Conservation (phyloP, 2,888 invertebrate species). For the Incurvaria masculella region DNA sequence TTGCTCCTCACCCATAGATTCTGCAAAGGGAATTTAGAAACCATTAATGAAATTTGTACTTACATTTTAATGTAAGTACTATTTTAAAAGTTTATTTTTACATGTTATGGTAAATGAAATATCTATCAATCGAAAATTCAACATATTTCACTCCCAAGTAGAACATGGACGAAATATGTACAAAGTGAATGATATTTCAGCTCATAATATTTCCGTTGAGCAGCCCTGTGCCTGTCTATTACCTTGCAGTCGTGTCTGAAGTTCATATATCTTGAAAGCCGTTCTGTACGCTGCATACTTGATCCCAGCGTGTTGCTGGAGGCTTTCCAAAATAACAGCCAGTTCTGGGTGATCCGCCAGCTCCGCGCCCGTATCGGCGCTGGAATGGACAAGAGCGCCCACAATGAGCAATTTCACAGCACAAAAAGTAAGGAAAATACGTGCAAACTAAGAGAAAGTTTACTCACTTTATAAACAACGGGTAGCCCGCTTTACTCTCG, state of each 20-base stretch:
- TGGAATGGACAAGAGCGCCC: slow-evolving; percentile 30
- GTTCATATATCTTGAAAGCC: slow-evolving; percentile 61
- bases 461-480: slow-evolving; percentile 57
- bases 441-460: slow-evolving; percentile 16
- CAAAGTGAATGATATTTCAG: no score
- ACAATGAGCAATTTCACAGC: slow-evolving; percentile 2
- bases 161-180: no score
- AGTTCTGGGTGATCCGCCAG: slow-evolving; percentile 62
- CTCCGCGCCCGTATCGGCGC: slow-evolving; percentile 45
- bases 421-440: background rate
- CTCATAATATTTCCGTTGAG: no score
- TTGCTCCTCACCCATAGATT: no score
- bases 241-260: slow-evolving; percentile 61
- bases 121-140: no score
- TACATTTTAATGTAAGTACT: no score
- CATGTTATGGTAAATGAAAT: no score
- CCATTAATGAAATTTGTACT: no score
- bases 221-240: slow-evolving; percentile 10
- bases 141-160: no score
- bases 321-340: slow-evolving; percentile 49
- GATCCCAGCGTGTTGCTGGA: slow-evolving; percentile 65
- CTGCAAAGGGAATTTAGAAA: no score
- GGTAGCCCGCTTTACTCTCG: slow-evolving; percentile 60
- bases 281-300: slow-evolving; percentile 75
- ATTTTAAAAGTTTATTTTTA: no score